These are phyloP conservation scores for Morpho helenor DNA, from an alignment of 2,888 invertebrate genomes.

Conservation along the genomic window DNA sequence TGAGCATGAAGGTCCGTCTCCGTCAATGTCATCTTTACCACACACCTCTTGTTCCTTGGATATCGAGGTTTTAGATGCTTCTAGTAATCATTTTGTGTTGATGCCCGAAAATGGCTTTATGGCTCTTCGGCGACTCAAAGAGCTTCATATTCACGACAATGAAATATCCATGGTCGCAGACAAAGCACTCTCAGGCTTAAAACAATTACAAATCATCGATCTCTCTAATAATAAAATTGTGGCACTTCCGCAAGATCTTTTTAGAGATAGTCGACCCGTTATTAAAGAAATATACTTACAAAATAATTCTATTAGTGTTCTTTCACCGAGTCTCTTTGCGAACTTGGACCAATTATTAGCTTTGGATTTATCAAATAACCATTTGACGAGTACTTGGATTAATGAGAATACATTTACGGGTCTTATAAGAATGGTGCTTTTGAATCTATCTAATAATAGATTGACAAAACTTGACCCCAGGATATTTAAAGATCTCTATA, in stretches of 20 bases:
- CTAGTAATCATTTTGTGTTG: conserved; percentile 90
- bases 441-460: conserved; percentile 92
- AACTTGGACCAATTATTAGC: conserved; percentile 89
- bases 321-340: conserved; percentile 92
- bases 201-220: conserved; percentile 90
- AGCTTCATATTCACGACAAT: conserved; percentile 91
- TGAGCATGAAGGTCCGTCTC: conserved; percentile 73
- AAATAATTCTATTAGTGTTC: conserved; percentile 93
- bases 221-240: conserved; percentile 94
- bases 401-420: conserved; percentile 92
- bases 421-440: conserved; percentile 90
- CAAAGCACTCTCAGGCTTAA: conserved; percentile 88
- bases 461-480: conserved; percentile 89
- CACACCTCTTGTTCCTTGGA: conserved; percentile 85
- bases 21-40: conserved; percentile 60
- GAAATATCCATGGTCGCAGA: conserved; percentile 94
- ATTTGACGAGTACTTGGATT: conserved; percentile 92
- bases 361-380: conserved; percentile 91
- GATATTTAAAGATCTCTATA: conserved; percentile 91
- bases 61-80: conserved; percentile 90
- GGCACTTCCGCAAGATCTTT: conserved; percentile 91
- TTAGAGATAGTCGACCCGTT: conserved; percentile 86
- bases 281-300: conserved; percentile 94
- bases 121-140: conserved; percentile 86
- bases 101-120: conserved; percentile 91